A percentile compares a stretch with the other conserved stretches of the same genome.
Conservation (phyloP, 2,113 vertebrate genomes). For the Pedionomus torquatus region DNA sequence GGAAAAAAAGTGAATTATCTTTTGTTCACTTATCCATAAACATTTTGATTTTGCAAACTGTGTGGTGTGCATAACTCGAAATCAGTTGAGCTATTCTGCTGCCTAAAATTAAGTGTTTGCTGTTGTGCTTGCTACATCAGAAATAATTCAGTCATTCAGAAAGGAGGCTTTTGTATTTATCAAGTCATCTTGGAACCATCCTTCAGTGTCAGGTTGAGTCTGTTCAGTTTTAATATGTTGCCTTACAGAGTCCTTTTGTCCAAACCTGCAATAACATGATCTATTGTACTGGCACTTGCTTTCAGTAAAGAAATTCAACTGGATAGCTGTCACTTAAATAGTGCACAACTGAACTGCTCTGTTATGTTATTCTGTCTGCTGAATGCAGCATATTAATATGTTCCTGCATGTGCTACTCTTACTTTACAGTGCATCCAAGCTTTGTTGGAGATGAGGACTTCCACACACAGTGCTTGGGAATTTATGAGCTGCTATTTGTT, state of each 20-base stretch:
- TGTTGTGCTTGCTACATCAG: background rate
- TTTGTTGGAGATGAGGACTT: background rate
- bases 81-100: background rate
- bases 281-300: background rate
- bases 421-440: background rate
- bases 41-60: background rate
- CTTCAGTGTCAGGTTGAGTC: background rate
- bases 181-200: background rate
- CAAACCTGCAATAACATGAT: background rate
- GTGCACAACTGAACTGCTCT: background rate
- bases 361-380: background rate
- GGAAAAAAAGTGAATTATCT: background rate
- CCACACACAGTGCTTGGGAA: background rate
- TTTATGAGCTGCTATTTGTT: slow-evolving; percentile 33
- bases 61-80: background rate
- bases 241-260: background rate
- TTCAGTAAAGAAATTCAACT: background rate
- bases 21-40: background rate
- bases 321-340: background rate
- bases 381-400: background rate
- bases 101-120: background rate
- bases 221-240: background rate
- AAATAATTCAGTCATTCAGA: background rate
- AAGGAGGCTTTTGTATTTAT: background rate
- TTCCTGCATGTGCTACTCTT: background rate